phyloP scores from a whole-genome alignment of 2,113 vertebrate species.

The Galeopterus variegatus region DNA sequence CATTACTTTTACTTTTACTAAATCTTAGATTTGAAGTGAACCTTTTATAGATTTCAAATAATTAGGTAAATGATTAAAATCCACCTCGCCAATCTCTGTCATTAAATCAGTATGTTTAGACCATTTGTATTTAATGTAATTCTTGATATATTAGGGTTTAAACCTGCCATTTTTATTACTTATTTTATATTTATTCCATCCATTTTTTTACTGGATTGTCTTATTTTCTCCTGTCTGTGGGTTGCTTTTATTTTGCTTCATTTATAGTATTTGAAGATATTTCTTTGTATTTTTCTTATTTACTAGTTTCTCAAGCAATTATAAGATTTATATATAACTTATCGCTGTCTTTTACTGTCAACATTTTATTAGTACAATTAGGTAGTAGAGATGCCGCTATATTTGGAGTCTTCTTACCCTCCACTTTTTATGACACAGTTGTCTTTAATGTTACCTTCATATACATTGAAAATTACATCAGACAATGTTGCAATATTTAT shows the following conservation, averaged over 20 bases:
- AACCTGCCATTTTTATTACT: background rate
- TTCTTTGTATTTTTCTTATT: background rate
- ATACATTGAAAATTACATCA: background rate
- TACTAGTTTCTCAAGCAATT: background rate
- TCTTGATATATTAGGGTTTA: background rate
- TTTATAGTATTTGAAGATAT: background rate
- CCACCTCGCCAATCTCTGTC: background rate
- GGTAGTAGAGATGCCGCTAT: background rate
- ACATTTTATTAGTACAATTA: background rate
- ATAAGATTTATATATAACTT: background rate
- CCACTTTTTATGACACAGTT: background rate
- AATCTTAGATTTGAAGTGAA: background rate
- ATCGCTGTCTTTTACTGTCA: background rate
- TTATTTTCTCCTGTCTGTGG: background rate
- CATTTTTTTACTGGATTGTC: background rate
- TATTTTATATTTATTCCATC: background rate
- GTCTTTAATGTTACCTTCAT: background rate
- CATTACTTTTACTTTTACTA: background rate
- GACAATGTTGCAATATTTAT: background rate
- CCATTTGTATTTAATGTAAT: too few species aligned
- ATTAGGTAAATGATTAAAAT: background rate
- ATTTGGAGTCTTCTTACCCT: background rate
- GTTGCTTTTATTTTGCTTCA: background rate
- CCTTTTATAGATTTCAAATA: background rate
- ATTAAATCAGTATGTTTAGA: background rate